Conservation (phyloP, 2,888 invertebrate species). For the Ophion ventricosus region DNA sequence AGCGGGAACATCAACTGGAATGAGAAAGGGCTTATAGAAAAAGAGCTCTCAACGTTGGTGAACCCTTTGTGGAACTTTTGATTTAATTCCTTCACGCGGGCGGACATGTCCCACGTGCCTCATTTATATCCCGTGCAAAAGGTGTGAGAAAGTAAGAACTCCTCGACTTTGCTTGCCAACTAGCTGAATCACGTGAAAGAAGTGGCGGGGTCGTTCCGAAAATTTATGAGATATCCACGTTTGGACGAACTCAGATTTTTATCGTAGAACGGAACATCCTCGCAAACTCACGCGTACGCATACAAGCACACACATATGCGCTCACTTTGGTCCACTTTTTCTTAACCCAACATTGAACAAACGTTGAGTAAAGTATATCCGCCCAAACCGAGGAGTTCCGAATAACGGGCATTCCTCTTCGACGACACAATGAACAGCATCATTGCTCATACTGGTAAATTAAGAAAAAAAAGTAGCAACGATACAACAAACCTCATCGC, state of each 20-base stretch:
- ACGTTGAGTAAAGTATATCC: too few species aligned
- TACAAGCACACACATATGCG: too few species aligned
- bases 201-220: conserved; percentile 67
- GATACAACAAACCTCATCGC: too few species aligned
- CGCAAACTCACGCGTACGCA: conserved; percentile 29
- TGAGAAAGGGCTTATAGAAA: conserved; percentile 36
- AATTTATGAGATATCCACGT: conserved; percentile 71
- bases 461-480: too few species aligned
- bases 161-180: conserved; percentile 52
- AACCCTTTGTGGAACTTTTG: conserved; percentile 61
- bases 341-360: too few species aligned
- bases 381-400: too few species aligned
- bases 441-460: too few species aligned
- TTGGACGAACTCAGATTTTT: conserved; percentile 58
- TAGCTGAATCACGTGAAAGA: conserved; percentile 61
- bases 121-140: conserved; percentile 37
- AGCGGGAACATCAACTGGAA: conserved; percentile 14
- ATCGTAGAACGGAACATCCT: conserved; percentile 60
- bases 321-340: too few species aligned
- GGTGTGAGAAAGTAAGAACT: conserved; percentile 63
- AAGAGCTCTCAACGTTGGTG: conserved; percentile 40
- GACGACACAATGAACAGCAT: too few species aligned
- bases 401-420: too few species aligned
- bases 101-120: conserved; percentile 46
- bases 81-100: conserved; percentile 56